Base-by-base conservation (phyloP, 1,140 invertebrate genomes). In the Leptopilina clavipes region DNA sequence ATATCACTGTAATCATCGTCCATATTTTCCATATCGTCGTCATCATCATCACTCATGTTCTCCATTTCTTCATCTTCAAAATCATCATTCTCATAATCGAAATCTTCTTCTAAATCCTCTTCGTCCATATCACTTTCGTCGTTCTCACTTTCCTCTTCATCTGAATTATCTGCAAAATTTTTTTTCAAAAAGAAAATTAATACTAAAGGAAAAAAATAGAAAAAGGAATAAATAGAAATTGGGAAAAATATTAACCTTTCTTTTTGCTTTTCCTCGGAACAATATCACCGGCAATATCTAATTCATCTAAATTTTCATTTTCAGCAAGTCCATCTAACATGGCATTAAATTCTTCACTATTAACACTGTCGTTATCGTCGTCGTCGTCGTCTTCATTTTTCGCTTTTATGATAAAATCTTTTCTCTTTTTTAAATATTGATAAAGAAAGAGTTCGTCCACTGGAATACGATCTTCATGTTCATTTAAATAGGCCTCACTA, bases 271-370 rank as follows among this genome's bases (percentile, higher is more conserved):
- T 88, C 43, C 88, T 89, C 8, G 82, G 86, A 18, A 80, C 81
- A 11, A 90, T 87, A 48, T 86, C 90, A 17, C 87, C 90, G 77
- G 90, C 91, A 74, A 91, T 86, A 71, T 92, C 93, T 22, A 94
- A 82, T 77, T 94, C 92, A 8, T 91, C 93, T 12, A 94, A 82
- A 82, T 94, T 92, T 81, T 93, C 92, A 44, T 85, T 83, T 37
- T 84, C 92, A 1, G 91, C 92, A 83, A 95, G 91, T 72, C 89
- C 91, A 83, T 95, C 93, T 44, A 97, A 88, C 90, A 97, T 95
- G n/a, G 94, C 93, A 77, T 96, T 94, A 89, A 98, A 98, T 86
- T 98, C 97, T 75, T 97, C 95, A 86, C 97, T 97, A 78, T 93
- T 94, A 2, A 98, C 94, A 83, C 96, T 97, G 54, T 95, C 95